Base-by-base conservation (phyloP, 1,140 invertebrate species). In the Drosophila ohnishii region DNA sequence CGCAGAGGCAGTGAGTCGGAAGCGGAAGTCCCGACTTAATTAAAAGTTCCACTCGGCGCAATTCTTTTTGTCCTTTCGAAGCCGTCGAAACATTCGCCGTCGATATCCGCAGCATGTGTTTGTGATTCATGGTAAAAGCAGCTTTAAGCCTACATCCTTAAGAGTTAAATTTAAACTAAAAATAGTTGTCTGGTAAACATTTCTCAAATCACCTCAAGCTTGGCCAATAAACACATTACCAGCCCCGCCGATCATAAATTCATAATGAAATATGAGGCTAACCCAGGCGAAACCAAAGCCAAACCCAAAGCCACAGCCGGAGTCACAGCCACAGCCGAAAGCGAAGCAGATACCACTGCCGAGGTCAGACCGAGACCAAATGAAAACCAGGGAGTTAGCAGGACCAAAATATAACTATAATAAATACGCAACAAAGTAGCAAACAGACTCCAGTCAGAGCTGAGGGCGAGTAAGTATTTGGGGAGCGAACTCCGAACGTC, bases 211-310 rank as follows among this genome's bases (percentile, higher is more conserved):
- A 85, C 60, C 50, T 61, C 61, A 63, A 62, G 79, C 67, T 74
- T 76, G 64, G 79, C 75, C 83, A 83, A 86, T 87, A 86, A 86
- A 86, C 82, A 86, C 83, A 86, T 86, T 86, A 79, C 74, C 61
- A 77, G 73, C 35, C 35, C 19, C 78, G 65, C 71, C 67, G 64
- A 84, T 83, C 84, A 80, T 87, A 87, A 87, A 87, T 87, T 87
- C 85, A 80, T 89, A 80, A 87, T 87, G 80, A 87, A 84, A 78
- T 87, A 87, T 80, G 62, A 56, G 64, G 45, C 56, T 59, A 63
- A 48, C 28, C 57, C 55, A 35, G 58, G 64, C 67, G 30, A 71
- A 60, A 58, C 66, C 59, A 73, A 59, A 64, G 55, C 63, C 62
- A 58, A 44, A 47, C 59, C 63, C 64, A 62, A 39, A 55, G 64